phyloP scores from a whole-genome alignment of 1,140 invertebrate genomes.

The Popillia japonica region DNA sequence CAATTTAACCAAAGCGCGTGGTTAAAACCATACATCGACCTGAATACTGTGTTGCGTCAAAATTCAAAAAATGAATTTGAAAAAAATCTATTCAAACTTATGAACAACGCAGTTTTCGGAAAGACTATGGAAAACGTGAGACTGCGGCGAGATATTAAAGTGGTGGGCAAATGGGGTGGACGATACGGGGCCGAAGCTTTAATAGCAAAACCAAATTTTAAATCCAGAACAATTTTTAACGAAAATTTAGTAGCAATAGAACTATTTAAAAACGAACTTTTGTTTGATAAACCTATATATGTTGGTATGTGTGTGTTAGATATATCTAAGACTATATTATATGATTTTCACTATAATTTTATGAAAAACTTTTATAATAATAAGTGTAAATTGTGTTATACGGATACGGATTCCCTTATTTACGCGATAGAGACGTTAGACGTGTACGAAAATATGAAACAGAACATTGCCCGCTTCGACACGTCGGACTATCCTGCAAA shows the following conservation, averaged over 20 bases:
- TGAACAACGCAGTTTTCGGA: slow-evolving; percentile 20
- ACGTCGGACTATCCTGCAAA: neutral
- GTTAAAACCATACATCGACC: neutral
- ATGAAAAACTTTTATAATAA: slow-evolving; percentile 47
- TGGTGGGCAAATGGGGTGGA: slow-evolving; percentile 13
- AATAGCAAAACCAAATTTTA: slow-evolving; percentile 10
- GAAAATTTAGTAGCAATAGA: neutral
- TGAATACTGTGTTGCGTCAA: neutral
- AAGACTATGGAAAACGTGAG: slow-evolving; percentile 13
- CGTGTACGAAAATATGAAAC: slow-evolving; percentile 56
- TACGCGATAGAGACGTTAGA: slow-evolving; percentile 59
- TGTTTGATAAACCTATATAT: slow-evolving; percentile 33
- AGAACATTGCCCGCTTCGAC: neutral
- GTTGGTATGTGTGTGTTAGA: slow-evolving; percentile 3
- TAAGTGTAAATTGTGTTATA: slow-evolving; percentile 54
- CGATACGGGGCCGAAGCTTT: slow-evolving; percentile 13
- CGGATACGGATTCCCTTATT: slow-evolving; percentile 62
- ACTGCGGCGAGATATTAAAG: neutral
- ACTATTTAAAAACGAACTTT: neutral
- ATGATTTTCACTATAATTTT: slow-evolving; percentile 35
- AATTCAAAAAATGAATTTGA: neutral
- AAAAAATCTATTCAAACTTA: slow-evolving; percentile 13
- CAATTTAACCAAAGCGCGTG: neutral
- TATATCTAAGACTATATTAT: neutral
- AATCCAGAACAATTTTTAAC: neutral